Conservation (phyloP, 2,888 invertebrate species). For the Phaedon cochleariae region DNA sequence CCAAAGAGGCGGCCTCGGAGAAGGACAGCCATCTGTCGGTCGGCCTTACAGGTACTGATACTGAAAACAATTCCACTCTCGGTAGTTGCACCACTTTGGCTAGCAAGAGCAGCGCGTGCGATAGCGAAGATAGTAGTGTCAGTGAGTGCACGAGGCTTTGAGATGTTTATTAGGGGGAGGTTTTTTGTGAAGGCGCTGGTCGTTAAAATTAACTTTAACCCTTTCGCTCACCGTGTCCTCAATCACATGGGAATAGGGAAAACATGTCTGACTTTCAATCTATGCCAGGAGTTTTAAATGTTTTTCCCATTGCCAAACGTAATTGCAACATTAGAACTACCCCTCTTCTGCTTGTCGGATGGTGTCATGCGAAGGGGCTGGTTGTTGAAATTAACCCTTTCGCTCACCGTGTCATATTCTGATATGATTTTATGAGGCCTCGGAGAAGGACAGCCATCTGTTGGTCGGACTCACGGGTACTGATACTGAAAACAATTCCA, state of each 20-base stretch:
- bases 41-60: conserved; percentile 64
- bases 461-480: conserved; percentile 65
- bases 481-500: conserved; percentile 63
- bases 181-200: background rate
- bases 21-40: conserved; percentile 61
- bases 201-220: too few relatives aligned
- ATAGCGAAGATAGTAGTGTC: conserved; percentile 55
- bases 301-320: too few relatives aligned
- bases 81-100: conserved; percentile 56
- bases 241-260: too few relatives aligned
- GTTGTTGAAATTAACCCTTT: too few relatives aligned
- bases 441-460: conserved; percentile 58
- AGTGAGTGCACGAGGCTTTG: conserved; percentile 60
- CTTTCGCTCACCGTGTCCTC: too few relatives aligned
- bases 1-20: conserved; percentile 62
- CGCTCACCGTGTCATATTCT: too few relatives aligned
- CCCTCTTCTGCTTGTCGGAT: too few relatives aligned
- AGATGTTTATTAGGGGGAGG: conserved; percentile 13
- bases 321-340: too few relatives aligned
- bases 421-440: too few relatives aligned
- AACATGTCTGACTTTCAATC: too few relatives aligned
- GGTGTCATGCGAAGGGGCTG: too few relatives aligned
- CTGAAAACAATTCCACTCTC: conserved; percentile 59
- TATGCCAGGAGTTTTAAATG: too few relatives aligned
- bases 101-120: conserved; percentile 53